Conservation (phyloP, 2,888 invertebrate species). For the Luperina testacea region DNA sequence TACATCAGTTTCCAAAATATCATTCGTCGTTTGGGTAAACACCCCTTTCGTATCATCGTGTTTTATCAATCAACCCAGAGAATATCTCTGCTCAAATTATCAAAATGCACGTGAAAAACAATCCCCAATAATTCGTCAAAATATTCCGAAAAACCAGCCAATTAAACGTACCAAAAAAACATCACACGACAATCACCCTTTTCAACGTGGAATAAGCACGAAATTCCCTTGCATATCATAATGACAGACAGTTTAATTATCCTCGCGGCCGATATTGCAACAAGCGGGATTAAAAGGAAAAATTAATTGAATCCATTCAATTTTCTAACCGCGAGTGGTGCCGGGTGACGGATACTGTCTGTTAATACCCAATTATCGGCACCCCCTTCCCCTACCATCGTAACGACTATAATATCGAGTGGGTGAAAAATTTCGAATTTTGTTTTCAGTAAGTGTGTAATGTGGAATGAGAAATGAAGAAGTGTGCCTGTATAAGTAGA, state of each 20-base stretch:
- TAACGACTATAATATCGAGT: conserved; percentile 56
- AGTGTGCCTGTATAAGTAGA: not conserved
- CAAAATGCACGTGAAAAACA: conserved; percentile 35
- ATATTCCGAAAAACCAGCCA: conserved; percentile 49
- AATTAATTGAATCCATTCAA: conserved; percentile 85
- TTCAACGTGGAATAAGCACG: conserved; percentile 32
- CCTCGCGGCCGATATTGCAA: conserved; percentile 68
- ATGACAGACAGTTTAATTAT: conserved; percentile 71
- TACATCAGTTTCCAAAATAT: not conserved
- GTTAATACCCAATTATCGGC: conserved; percentile 84
- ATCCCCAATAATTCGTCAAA: conserved; percentile 46
- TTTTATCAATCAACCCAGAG: conserved; percentile 26
- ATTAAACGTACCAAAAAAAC: conserved; percentile 34
- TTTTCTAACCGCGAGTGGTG: conserved; percentile 79
- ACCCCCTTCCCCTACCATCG: conserved; percentile 56
- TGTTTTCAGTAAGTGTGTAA: conserved; percentile 49
- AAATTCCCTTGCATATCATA: conserved; percentile 58
- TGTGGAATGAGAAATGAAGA: conserved; percentile 34
- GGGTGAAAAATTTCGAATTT: conserved; percentile 53
- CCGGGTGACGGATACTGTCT: conserved; percentile 81
- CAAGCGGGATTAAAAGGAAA: conserved; percentile 77
- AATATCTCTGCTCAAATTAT: conserved; percentile 35
- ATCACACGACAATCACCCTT: conserved; percentile 34
- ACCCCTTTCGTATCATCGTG: not conserved
- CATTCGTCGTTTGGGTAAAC: not conserved